Base-by-base conservation (phyloP, 2,888 invertebrate genomes). In the Onchidella celtica region DNA sequence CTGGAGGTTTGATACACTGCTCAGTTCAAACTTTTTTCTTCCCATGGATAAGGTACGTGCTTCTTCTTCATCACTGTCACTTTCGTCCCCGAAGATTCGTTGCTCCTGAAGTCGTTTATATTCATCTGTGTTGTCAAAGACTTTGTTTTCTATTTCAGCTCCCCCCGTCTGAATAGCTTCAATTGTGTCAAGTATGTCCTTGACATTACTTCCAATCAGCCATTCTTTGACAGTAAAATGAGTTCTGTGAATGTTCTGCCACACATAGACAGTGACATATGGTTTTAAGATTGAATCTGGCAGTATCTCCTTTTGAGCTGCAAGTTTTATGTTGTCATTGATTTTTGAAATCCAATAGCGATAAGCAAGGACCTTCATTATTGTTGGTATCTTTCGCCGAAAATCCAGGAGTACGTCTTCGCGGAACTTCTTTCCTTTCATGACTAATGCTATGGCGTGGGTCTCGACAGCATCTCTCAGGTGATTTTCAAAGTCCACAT, bases 401-500 rank as follows among this genome's bases (percentile, higher is more conserved):
- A 32, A 29, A 66, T 32, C 6, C 14, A 66, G 6, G 29, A 3
- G 14, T 29, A 3, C n/a, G 9, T 34, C 34, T 6, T 66, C 34
- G 32, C 29, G n/a, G 3, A 9, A 14, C 3, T 11, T n/a, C 14
- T 66, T 27, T 29, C 11, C 34, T 14, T 6, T 29, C 29, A 29
- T 4, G 4, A 66, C 11, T 29, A 66, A 32, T 32, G 66, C 17
- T 17, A 40, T 29, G 17, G 68, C n/a, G n/a, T 66, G 77, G n/a
- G 38, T 11, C 27, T 66, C 24, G 9, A 63, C 66, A 1, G 57
- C 66, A 14, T 47, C 34, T 9, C 11, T 40, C 55, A 77, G 21
- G 55, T 77, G 68, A 34, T 55, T 34, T 11, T 77, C 77, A 21
- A 77, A 63, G 34, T 32, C 32, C n/a, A 38, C 66, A 68, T 24